phyloP scores from a whole-genome alignment of 2,797 vertebrate genomes.

The Anolis apletophallus region DNA sequence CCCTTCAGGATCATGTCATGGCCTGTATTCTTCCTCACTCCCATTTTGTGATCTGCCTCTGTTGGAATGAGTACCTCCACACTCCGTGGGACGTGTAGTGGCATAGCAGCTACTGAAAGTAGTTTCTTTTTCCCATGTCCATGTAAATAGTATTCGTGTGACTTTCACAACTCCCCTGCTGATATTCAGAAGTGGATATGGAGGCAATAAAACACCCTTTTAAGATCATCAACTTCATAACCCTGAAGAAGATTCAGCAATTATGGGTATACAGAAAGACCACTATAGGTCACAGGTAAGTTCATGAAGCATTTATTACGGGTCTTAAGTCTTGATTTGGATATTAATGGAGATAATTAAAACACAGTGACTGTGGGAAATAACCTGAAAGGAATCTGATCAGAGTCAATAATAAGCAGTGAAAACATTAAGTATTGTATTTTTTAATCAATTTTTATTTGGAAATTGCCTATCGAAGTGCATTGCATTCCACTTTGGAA shows the following conservation, averaged over 20 bases:
- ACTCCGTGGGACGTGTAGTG: too few species aligned
- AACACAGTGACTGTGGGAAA: background rate
- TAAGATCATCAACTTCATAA: background rate
- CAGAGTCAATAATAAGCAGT: background rate
- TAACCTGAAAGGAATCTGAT: background rate
- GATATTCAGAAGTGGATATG: too few species aligned
- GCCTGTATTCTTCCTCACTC: too few species aligned
- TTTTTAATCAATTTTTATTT: background rate
- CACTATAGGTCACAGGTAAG: too few species aligned
- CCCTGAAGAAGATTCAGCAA: background rate
- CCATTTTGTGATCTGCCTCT: too few species aligned
- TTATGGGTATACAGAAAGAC: background rate
- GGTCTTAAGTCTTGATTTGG: background rate
- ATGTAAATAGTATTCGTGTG: too few species aligned
- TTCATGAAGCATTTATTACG: background rate
- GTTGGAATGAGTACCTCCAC: too few species aligned
- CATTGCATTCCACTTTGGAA: background rate
- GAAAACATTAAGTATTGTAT: background rate
- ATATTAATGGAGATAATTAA: slow-evolving; percentile 2
- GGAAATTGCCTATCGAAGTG: background rate
- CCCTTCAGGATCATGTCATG: too few species aligned
- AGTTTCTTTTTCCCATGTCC: background rate
- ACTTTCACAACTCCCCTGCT: too few species aligned
- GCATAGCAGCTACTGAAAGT: background rate
- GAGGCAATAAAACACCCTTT: too few species aligned